Conservation (phyloP, 2,113 vertebrate genomes). For the Hymenochirus boettgeri region DNA sequence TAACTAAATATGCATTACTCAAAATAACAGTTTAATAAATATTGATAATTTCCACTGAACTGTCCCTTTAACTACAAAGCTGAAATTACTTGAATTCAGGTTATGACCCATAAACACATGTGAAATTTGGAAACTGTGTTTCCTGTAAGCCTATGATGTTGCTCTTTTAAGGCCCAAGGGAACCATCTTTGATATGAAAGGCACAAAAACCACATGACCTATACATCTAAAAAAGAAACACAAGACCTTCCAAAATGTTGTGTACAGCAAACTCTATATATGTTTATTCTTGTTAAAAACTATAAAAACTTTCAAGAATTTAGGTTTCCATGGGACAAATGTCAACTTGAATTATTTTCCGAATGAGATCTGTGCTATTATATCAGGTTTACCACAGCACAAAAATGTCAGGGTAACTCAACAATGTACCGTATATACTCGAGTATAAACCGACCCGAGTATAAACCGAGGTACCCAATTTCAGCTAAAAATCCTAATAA, state of each 20-base stretch:
- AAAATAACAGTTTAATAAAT: too few relatives aligned
- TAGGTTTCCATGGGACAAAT: background rate
- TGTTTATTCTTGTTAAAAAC: background rate
- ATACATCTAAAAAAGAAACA: background rate
- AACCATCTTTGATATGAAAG: constrained; percentile 2
- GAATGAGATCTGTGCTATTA: too few relatives aligned
- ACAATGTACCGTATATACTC: too few relatives aligned
- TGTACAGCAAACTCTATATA: background rate
- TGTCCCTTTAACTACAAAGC: too few relatives aligned
- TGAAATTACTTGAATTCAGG: background rate
- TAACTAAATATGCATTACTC: too few relatives aligned
- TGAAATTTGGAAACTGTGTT: background rate
- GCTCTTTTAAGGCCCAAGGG: background rate
- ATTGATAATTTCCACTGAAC: too few relatives aligned
- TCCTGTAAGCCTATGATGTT: constrained; percentile 2
- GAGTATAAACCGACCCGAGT: too few relatives aligned
- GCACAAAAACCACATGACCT: background rate
- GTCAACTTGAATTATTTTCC: background rate
- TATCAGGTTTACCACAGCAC: too few relatives aligned
- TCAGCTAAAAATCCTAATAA: too few relatives aligned
- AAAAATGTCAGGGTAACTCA: too few relatives aligned
- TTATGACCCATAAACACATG: background rate
- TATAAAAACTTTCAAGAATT: background rate
- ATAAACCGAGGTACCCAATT: too few relatives aligned
- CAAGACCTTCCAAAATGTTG: background rate